Conservation (phyloP, 2,888 invertebrate genomes). For the Periphyllus acericola region DNA sequence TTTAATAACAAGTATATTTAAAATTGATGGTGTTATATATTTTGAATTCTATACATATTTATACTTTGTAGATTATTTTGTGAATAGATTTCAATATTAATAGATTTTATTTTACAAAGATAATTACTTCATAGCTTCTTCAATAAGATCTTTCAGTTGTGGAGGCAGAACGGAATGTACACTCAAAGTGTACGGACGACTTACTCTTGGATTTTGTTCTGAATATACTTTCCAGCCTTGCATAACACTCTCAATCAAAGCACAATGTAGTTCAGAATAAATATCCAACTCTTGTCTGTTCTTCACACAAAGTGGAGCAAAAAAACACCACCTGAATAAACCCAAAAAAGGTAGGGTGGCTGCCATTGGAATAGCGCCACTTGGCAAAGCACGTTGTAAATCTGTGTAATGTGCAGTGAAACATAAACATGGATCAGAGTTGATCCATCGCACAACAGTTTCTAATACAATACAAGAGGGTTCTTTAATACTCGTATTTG, state of each 20-base stretch:
- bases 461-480: slow-evolving; percentile 71
- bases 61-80: background rate
- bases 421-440: slow-evolving; percentile 75
- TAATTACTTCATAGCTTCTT: slow-evolving; percentile 68
- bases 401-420: slow-evolving; percentile 73
- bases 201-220: slow-evolving; percentile 60
- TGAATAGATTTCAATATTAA: too few relatives aligned
- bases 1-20: background rate
- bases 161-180: slow-evolving; percentile 75
- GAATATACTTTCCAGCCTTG: slow-evolving; percentile 68
- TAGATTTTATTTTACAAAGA: background rate
- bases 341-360: slow-evolving; percentile 84
- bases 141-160: slow-evolving; percentile 71
- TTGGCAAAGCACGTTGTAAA: slow-evolving; percentile 76
- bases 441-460: slow-evolving; percentile 78
- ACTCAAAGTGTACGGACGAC: slow-evolving; percentile 66
- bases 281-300: slow-evolving; percentile 66
- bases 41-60: background rate
- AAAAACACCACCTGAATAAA: slow-evolving; percentile 78
- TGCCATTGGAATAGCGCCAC: slow-evolving; percentile 85
- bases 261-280: slow-evolving; percentile 77
- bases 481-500: slow-evolving; percentile 23
- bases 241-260: slow-evolving; percentile 74
- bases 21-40: background rate
- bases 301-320: slow-evolving; percentile 73